Percentiles rank a stretch among this genome's conserved stretches.
Evolutionary conservation across 2,888 invertebrate genomes (phyloP).

Genomic region (Linnaemya vulpina): DNA sequence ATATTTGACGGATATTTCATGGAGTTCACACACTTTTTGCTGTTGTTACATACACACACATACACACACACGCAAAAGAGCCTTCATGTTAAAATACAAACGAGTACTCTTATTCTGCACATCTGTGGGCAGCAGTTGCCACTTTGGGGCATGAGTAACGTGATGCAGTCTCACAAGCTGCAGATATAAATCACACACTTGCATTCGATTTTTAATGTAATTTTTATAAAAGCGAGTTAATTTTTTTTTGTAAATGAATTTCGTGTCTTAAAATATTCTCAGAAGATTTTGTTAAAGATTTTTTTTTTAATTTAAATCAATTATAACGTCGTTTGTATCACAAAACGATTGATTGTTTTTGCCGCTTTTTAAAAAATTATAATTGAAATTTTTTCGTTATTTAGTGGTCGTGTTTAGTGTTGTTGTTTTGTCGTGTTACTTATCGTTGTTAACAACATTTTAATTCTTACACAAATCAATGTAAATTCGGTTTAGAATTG

Average conservation of each 20-base stretch:
- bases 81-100: not conserved
- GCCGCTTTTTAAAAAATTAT: not conserved
- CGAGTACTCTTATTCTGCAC: not conserved
- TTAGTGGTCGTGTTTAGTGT: slow-evolving; percentile 43
- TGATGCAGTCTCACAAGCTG: no score
- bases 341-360: not conserved
- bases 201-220: not conserved
- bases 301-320: slow-evolving; percentile 57
- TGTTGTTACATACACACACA: not conserved
- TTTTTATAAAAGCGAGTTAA: not conserved
- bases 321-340: slow-evolving; percentile 38
- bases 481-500: no score
- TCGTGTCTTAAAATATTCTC: slow-evolving; percentile 52
- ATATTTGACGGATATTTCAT: not conserved
- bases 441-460: slow-evolving; percentile 18
- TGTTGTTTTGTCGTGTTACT: slow-evolving; percentile 21
- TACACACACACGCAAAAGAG: not conserved
- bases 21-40: not conserved
- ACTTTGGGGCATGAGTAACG: not conserved
- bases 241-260: slow-evolving; percentile 56
- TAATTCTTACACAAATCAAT: not conserved
- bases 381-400: slow-evolving; percentile 38
- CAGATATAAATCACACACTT: not conserved
- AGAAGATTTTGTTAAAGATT: slow-evolving; percentile 31
- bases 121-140: not conserved